These are phyloP conservation scores for Sternarchorhynchus goeldii DNA, from an alignment of 2,797 vertebrate genomes.

Conservation along the genomic window DNA sequence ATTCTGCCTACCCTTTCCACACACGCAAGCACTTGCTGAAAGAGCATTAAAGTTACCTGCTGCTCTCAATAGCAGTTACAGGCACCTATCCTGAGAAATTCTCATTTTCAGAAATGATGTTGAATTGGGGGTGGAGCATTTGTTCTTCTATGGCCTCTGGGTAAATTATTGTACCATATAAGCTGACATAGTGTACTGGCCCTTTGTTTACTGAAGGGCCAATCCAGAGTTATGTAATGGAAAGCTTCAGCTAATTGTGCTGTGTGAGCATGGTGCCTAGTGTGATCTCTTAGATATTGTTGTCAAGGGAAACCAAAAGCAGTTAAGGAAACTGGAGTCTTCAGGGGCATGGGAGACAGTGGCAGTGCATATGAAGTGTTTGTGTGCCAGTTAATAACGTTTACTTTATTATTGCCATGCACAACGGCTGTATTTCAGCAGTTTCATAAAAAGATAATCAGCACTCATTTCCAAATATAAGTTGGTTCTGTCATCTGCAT, in stretches of 20 bases:
- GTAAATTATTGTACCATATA: constrained; percentile 41
- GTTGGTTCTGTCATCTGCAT: not conserved
- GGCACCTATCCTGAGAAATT: constrained; percentile 20
- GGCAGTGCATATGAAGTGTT: constrained; percentile 52
- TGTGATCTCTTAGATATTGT: constrained; percentile 70
- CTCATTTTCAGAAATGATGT: constrained; percentile 17
- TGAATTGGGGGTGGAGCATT: not conserved
- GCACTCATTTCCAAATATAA: not conserved
- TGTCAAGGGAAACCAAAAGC: constrained; percentile 72
- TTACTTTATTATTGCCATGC: constrained; percentile 12
- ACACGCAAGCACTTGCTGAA: constrained; percentile 54
- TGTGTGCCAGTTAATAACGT: constrained; percentile 43
- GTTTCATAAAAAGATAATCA: constrained; percentile 22
- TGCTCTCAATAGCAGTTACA: constrained; percentile 57
- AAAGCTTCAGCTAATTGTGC: constrained; percentile 76
- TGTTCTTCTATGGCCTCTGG: constrained; percentile 22
- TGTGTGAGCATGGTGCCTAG: constrained; percentile 72
- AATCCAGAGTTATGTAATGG: constrained; percentile 71
- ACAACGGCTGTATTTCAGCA: constrained; percentile 29
- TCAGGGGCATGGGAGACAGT: constrained; percentile 48
- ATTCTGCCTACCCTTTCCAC: constrained; percentile 50
- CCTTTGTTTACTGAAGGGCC: constrained; percentile 69
- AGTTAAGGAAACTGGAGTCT: constrained; percentile 65
- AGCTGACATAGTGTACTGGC: constrained; percentile 50
- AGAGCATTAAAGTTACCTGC: constrained; percentile 37